Percentiles rank a stretch among this genome's conserved stretches.
phyloP scores from a whole-genome alignment of 2,113 vertebrate species.

The crab-eating macaque (Macaca fascicularis) region T2T-MFA8v1.1 NC_088378.1:17227001-17227500 shows the following conservation, averaged over 20 bases:
- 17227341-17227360: neutral
- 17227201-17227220: neutral
- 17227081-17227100: neutral
- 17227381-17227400: neutral
- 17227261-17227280: neutral
- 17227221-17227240: neutral
- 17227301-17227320: neutral
- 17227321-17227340: neutral
- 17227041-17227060: neutral
- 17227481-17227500: constrained; percentile 38
- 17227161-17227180: neutral
- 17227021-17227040: neutral
- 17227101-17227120: neutral
- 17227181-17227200: neutral
- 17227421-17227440: neutral
- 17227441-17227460: neutral
- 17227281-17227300: neutral
- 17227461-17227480: neutral
- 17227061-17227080: neutral
- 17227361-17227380: neutral
- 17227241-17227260: neutral
- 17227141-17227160: neutral
- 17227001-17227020: neutral
- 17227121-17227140: neutral
- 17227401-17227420: neutral